Evolutionary conservation across 1,140 invertebrate genomes (phyloP).

Genomic region (Ladona fulva): DNA sequence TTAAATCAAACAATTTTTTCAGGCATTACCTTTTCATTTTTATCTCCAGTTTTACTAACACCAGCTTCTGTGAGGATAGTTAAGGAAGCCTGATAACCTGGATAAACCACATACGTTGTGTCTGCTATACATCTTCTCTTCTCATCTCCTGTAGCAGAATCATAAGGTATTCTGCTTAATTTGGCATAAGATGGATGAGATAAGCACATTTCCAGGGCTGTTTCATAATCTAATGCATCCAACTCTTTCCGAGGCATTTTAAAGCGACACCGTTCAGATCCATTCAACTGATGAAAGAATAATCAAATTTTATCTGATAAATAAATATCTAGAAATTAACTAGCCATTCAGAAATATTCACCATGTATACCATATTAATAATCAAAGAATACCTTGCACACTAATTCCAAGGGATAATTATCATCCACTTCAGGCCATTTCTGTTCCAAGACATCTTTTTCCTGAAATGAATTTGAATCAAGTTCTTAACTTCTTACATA

Average conservation of each 20-base stretch:
- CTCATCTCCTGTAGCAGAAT: neutral
- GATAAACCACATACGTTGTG: neutral
- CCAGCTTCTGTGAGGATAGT: neutral
- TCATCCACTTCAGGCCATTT: conserved; percentile 73
- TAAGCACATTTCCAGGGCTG: neutral
- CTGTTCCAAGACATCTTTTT: conserved; percentile 36
- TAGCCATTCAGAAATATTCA: too few species aligned
- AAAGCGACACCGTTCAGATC: neutral
- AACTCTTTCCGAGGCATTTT: neutral
- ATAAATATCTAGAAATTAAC: too few species aligned
- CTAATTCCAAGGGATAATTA: conserved; percentile 53
- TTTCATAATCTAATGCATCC: neutral
- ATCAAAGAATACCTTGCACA: conserved; percentile 43
- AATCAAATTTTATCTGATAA: neutral
- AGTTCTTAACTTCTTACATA: too few species aligned
- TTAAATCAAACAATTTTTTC: too few species aligned
- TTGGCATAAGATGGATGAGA: neutral
- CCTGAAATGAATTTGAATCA: conserved; percentile 23
- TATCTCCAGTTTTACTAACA: too few species aligned
- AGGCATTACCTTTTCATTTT: too few species aligned
- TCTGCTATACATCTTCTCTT: neutral
- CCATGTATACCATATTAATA: too few species aligned
- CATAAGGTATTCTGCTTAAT: neutral
- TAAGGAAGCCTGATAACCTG: neutral
- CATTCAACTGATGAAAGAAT: neutral